Conservation (phyloP, 1,140 invertebrate species). For the Palaemon carinicauda region DNA sequence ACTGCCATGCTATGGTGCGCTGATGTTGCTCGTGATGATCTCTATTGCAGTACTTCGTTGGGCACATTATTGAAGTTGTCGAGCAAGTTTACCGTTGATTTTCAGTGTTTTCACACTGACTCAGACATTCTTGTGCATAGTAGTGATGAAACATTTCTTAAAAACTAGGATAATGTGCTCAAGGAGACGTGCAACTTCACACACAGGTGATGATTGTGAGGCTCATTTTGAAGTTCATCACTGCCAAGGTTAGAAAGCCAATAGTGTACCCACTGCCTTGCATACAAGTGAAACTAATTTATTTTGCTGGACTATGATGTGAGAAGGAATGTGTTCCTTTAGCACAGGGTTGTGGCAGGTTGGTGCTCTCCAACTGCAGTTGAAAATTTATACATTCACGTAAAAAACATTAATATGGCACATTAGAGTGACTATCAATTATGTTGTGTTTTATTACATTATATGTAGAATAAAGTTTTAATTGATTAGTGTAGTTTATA, state of each 20-base stretch:
- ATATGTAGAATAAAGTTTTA: too few species aligned
- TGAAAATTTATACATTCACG: not conserved
- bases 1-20: conserved; percentile 38
- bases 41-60: not conserved
- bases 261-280: conserved; percentile 55
- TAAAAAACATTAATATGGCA: not conserved
- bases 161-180: too few species aligned
- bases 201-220: conserved; percentile 45
- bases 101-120: too few species aligned
- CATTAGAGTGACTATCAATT: too few species aligned
- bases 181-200: not conserved
- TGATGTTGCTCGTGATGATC: conserved; percentile 48
- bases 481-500: too few species aligned
- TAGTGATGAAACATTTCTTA: too few species aligned
- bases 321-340: conserved; percentile 38
- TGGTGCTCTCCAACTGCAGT: conserved; percentile 6
- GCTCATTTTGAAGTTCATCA: conserved; percentile 38
- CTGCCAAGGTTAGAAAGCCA: conserved; percentile 52
- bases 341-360: conserved; percentile 24
- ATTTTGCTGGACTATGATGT: conserved; percentile 54
- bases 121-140: too few species aligned
- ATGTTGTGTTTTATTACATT: too few species aligned
- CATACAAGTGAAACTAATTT: conserved; percentile 56
- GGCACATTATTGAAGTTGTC: too few species aligned
- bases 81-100: too few species aligned